These are phyloP conservation scores for Acanthosepion esculentum DNA, from an alignment of 2,888 invertebrate species.

Conservation along the genomic window DNA sequence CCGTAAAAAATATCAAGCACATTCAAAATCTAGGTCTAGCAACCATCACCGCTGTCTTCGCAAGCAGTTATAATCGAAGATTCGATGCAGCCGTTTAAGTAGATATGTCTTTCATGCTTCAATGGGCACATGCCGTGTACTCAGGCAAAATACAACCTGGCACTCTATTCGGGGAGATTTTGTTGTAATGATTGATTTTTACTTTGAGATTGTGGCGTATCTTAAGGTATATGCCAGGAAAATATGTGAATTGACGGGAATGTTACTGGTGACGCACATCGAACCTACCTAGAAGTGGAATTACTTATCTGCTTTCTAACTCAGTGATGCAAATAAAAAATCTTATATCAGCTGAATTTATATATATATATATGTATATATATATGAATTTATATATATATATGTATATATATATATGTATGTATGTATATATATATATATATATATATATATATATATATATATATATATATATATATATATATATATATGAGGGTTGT, in stretches of 20 bases:
- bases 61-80: not conserved
- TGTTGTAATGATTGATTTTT: not conserved
- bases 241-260: not conserved
- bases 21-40: not conserved
- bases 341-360: not conserved
- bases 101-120: not conserved
- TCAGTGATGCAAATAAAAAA: not conserved
- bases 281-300: not conserved
- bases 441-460: slow-evolving; percentile 33
- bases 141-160: not conserved
- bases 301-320: not conserved
- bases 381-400: no score
- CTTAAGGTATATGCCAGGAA: slow-evolving; percentile 14
- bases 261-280: not conserved
- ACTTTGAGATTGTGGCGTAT: not conserved
- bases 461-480: not conserved
- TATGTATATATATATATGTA: not conserved
- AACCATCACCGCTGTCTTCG: not conserved
- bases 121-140: not conserved
- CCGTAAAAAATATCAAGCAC: not conserved
- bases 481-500: not conserved
- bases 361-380: slow-evolving; percentile 33
- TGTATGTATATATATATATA: slow-evolving; percentile 7
- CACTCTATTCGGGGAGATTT: not conserved
- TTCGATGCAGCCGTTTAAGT: slow-evolving; percentile 33